Evolutionary conservation across 2,888 invertebrate species (phyloP), one percentile per base, ranked within the genome.

Genomic region (Autographa pulchrina): DNA sequence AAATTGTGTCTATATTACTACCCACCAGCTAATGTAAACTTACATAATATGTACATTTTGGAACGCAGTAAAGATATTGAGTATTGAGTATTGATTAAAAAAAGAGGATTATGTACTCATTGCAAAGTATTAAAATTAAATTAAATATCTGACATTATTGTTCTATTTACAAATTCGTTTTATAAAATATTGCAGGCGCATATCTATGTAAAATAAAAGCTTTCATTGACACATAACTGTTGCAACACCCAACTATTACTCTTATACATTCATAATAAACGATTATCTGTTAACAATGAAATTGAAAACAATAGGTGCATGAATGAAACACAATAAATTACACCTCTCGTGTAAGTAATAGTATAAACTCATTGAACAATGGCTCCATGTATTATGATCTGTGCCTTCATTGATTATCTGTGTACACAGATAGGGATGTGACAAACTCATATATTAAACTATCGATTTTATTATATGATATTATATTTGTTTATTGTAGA

Each of bases 401-500:
- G 87, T 88, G 86, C 82, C 85, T 86, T 81, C 83, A 80, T 83
- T 81, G 74, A 81, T 81, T 82, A 85, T 84, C 81, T 80, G 77
- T 82, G 79, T 82, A 84, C 83, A 78, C 70, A 77, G 88, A 88
- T 90, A 90, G 89, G 84, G 80, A 84, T 69, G 84, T 85, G 90
- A 87, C 88, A 86, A 78, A 69, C 68, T 85, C 78, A 89, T 89
- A 88, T 85, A 91, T 88, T 83, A 68, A 86, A 83, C 77, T 85
- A 86, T 91, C 87, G 88, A 88, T 87, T 81, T 80, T 77, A 74
- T 84, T n/a, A n/a, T n/a, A n/a, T n/a, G n/a, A n/a, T n/a, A n/a
- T n/a, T n/a, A n/a, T n/a, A n/a, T n/a, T n/a, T n/a, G n/a, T n/a
- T n/a, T 76, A 85, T 73, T 59, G 35, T 59, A 56, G 56, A 64